Base-by-base conservation (phyloP, 2,113 vertebrate species). In the Thoracochromis brauschi region DNA sequence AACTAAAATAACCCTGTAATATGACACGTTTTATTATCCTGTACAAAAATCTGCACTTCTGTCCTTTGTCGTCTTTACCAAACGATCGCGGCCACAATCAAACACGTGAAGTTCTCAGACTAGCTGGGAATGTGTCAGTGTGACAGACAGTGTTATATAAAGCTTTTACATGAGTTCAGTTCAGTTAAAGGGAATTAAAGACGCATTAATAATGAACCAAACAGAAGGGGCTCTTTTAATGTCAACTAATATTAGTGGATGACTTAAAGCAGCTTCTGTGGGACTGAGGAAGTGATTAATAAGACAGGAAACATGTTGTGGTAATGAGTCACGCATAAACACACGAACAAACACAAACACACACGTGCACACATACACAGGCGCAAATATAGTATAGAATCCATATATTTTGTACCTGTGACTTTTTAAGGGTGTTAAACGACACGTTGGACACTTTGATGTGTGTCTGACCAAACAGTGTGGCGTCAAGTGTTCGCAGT, bases 291-390 rank as follows among this genome's bases (percentile, higher is more conserved):
- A 92, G 90, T 95, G 92, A 95, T 91, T 91, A 92, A 94, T 91
- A 90, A 83, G 80, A 91, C 87, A 91, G 84, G 86, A 94, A 95
- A 88, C 90, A 91, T 89, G 94, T 87, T 92, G 92, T 85, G 71
- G 4, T 1, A 73, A 21, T 95, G 94, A 95, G 65, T 94, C 95
- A 94, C 49, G 19, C 71, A 9, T 55, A 80, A 12, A 91, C 81
- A 92, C 73, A 79, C 16, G 16, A 33, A 63, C 29, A 33, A 63
- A 93, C 55, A 35, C 78, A 11, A 12, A 80, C 9, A 91, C 81
- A 91, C 73, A 38, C 87, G 87, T 35, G 12, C 71, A 90, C 65
- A 8, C 21, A 83, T 1, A 71, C 83, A 85, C 78, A 83, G 82
- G 6, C 19, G 58, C 29, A 42, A 42, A 51, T n/a, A 63, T 33